Base-by-base conservation (phyloP, 2,797 vertebrate species). In the Mionectes olivaceus region DNA sequence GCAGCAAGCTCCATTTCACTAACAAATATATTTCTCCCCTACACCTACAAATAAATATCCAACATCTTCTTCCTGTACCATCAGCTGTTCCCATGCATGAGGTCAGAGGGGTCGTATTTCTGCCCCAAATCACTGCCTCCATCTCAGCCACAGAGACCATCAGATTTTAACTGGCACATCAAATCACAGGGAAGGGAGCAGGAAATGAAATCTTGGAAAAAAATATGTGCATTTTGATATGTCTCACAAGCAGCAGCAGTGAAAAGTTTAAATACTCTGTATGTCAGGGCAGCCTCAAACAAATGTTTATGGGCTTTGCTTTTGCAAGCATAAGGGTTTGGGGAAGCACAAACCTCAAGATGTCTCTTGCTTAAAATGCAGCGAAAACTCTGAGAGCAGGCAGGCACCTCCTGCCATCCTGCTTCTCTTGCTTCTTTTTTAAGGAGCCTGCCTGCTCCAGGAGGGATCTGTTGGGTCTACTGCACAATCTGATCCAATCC, bases 1-100 rank as follows among this genome's bases (percentile, higher is more conserved):
- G 94, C 94, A 97, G 97, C 94, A 98, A 98, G 98, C 97, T 97
- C 97, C 97, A 98, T 98, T 98, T 98, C 97, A 98, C 98, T 98
- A 98, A 98, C 97, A 98, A 98, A 98, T 98, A 97, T 98, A 97
- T 98, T 98, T 98, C 97, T 97, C 76, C 78, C 79, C 95, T 97
- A 96, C 93, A 97, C 97, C 96, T 96, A 95, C 97, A 97, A 96
- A 98, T 97, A 98, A 97, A 98, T 97, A 97, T 88, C 95, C 92
- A 92, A 93, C 90, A 94, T 96, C 96, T 96, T 94, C 93, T 91
- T 81, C 67, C 92, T 86, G 94, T 96, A 97, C 81, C 96, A 96
- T 97, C 82, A 96, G 97, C 97, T 97, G 94, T 90, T 96, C 94
- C 93, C 83, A 70, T 83, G 83, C 93, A 96, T 83, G 93, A 97